Evolutionary conservation across 2,888 invertebrate species (phyloP).

Genomic region (Chalcis sispes): DNA sequence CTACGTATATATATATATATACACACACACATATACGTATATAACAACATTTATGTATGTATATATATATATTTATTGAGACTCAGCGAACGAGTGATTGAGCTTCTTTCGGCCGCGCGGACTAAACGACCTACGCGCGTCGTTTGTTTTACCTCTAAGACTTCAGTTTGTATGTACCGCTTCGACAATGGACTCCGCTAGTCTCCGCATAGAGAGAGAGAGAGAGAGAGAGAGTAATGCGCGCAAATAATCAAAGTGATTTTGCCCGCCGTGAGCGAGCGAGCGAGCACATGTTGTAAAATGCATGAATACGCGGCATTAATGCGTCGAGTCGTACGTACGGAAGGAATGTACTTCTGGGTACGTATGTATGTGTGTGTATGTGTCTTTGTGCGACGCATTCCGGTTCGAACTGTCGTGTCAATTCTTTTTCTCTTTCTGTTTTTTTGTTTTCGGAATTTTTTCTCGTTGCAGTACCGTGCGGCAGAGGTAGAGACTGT

Average conservation of each 20-base stretch:
- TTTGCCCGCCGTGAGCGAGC: conserved; percentile 23
- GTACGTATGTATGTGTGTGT: background rate
- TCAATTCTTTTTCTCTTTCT: background rate
- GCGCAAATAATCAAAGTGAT: conserved; percentile 56
- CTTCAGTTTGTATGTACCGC: background rate
- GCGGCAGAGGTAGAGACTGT: background rate
- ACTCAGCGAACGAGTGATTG: conserved; percentile 33
- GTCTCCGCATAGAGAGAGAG: conserved; percentile 1
- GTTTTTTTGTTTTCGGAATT: background rate
- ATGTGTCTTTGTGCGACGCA: conserved; percentile 8
- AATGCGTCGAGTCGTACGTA: conserved; percentile 22
- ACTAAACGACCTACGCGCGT: conserved; percentile 38
- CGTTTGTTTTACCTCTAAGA: conserved; percentile 42
- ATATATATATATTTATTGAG: too few species aligned
- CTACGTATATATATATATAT: too few species aligned
- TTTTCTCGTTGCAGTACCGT: background rate
- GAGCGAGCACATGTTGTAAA: conserved; percentile 44
- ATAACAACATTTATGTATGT: too few species aligned
- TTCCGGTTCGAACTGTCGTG: conserved; percentile 13
- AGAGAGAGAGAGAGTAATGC: conserved; percentile 51
- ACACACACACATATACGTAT: too few species aligned
- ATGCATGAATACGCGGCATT: conserved; percentile 52
- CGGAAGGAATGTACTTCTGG: background rate
- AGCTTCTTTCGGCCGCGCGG: conserved; percentile 15
- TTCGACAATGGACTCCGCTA: too few species aligned